These are phyloP conservation scores for Motacilla alba DNA, from an alignment of 2,113 vertebrate species.

Conservation along the genomic window DNA sequence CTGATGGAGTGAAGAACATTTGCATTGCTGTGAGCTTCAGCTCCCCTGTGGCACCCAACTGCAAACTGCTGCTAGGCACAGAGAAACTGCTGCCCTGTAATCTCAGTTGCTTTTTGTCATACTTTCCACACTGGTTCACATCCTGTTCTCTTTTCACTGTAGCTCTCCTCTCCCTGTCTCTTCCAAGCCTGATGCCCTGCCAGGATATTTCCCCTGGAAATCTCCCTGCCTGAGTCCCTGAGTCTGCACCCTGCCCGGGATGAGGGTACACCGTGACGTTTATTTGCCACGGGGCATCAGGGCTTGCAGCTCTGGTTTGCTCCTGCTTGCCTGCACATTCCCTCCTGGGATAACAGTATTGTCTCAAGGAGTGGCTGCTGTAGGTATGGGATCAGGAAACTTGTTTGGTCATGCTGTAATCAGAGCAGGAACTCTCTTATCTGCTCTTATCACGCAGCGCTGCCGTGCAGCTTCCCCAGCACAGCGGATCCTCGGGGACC, in stretches of 20 bases:
- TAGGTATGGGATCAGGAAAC: conserved; percentile 7
- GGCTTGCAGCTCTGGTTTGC: neutral
- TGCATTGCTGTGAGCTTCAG: neutral
- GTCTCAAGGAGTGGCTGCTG: conserved; percentile 42
- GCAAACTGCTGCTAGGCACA: neutral
- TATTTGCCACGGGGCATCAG: neutral
- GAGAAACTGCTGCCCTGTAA: neutral
- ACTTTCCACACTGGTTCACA: neutral
- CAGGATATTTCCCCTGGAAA: neutral
- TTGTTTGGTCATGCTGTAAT: conserved; percentile 54
- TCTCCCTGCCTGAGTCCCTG: neutral
- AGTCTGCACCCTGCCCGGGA: neutral
- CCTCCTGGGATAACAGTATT: conserved; percentile 49
- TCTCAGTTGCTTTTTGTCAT: neutral
- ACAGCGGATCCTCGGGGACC: accelerated
- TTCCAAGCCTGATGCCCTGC: neutral
- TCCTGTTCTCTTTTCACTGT: neutral
- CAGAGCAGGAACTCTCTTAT: conserved; percentile 16
- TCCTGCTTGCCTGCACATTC: conserved; percentile 35
- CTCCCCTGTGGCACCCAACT: neutral
- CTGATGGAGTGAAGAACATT: neutral
- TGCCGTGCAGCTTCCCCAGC: neutral
- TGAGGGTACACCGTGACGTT: neutral
- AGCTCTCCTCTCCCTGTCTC: neutral
- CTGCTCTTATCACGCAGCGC: neutral